These are phyloP conservation scores for Clamator glandarius DNA, from an alignment of 2,797 vertebrate genomes.

Conservation along the genomic window DNA sequence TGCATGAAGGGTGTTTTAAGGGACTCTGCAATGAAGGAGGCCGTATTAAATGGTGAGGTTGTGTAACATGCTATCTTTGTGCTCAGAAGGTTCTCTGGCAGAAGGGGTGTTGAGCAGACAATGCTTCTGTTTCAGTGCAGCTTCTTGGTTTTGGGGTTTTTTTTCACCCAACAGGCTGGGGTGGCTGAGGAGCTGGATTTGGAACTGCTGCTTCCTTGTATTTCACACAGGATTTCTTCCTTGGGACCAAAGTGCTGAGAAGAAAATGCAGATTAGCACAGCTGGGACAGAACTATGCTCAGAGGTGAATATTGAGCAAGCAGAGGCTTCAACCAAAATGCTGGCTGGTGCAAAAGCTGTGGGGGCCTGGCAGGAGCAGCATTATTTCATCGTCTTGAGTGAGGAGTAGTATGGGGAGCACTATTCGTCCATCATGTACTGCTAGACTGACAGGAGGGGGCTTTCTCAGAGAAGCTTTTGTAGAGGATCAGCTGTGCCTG, in stretches of 20 bases:
- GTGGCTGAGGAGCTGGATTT: neutral
- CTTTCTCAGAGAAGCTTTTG: neutral
- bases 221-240: slow-evolving; percentile 46
- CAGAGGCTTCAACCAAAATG: slow-evolving; percentile 72
- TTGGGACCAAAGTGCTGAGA: slow-evolving; percentile 81
- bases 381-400: slow-evolving; percentile 96
- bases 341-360: slow-evolving; percentile 56
- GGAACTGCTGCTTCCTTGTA: slow-evolving; percentile 20
- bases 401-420: slow-evolving; percentile 98
- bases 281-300: slow-evolving; percentile 74
- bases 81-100: neutral
- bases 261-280: slow-evolving; percentile 79
- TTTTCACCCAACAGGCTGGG: neutral
- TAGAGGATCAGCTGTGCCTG: neutral
- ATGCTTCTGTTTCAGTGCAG: neutral
- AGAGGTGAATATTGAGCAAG: slow-evolving; percentile 73
- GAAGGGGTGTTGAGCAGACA: neutral
- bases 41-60: neutral
- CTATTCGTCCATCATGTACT: slow-evolving; percentile 99
- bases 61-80: neutral
- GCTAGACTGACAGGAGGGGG: slow-evolving; percentile 70
- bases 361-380: slow-evolving; percentile 81
- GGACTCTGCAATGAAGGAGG: neutral
- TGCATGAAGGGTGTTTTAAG: neutral
- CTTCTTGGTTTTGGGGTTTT: neutral